These are phyloP conservation scores for Anagrus nilaparvatae DNA, from an alignment of 1,140 invertebrate genomes.

Conservation along the genomic window DNA sequence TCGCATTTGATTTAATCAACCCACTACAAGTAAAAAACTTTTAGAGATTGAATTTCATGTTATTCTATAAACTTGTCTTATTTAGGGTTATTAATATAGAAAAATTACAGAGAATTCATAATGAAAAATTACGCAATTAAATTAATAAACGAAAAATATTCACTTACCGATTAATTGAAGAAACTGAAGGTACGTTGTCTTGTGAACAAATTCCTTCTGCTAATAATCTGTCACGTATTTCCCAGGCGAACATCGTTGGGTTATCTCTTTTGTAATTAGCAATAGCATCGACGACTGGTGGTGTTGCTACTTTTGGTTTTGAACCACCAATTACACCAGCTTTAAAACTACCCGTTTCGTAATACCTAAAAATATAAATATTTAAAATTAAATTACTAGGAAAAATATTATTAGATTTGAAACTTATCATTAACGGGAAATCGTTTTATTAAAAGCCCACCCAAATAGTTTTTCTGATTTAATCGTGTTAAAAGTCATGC, in stretches of 20 bases:
- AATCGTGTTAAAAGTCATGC: no score
- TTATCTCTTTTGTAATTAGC: constrained; percentile 97
- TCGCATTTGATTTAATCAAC: constrained; percentile 43
- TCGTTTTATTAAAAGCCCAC: no score
- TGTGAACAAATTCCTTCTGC: constrained; percentile 95
- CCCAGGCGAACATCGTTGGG: constrained; percentile 99
- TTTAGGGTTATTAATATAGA: no score
- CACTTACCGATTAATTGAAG: constrained; percentile 95
- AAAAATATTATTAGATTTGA: no score
- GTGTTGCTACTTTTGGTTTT: constrained; percentile 98
- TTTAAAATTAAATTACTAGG: constrained; percentile 7
- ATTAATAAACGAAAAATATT: constrained; percentile 13
- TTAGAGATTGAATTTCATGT: no score
- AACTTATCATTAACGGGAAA: no score
- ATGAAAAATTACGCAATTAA: constrained; percentile 31
- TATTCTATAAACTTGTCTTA: no score
- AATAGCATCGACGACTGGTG: constrained; percentile 96
- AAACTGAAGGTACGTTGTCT: constrained; percentile 97
- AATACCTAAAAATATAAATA: constrained; percentile 78
- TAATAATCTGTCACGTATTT: constrained; percentile 92
- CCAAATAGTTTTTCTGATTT: no score
- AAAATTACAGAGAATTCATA: no score
- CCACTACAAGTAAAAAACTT: no score
- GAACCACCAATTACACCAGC: constrained; percentile 98
- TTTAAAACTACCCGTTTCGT: constrained; percentile 97